Evolutionary conservation across 1,140 invertebrate genomes (phyloP), one percentile per base, ranked within the genome.

Genomic region (Leptestheria dahalacensis): DNA sequence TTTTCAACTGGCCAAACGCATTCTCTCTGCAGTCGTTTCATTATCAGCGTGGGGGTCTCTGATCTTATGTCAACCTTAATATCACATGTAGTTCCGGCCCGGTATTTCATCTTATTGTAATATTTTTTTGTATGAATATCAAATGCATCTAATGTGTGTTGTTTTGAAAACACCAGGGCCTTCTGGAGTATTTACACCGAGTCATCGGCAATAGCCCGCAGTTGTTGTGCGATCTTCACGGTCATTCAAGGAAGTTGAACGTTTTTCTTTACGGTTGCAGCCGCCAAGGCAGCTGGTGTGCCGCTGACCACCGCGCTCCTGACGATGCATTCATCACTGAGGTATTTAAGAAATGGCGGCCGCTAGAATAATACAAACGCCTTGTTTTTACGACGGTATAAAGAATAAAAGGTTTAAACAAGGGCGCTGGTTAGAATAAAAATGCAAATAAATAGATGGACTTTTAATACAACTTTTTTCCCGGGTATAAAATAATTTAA

Each of bases 201-300:
- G 76, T 81, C 28, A 70, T 81, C 69, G 75, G 77, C 64, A 78
- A 75, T 53, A 72, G 75, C 4, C 82, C 82, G 3, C 74, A 81
- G 66, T 78, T 89, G n/a, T 91, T 82, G 70, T 87, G 87, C 71
- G 89, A 93, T 74, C 86, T 86, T 66, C 90, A 93, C 72, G 90
- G 89, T 2, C 90, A 93, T 71, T 92, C 89, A 21, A 75, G 87
- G 33, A 79, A 83, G 68, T 88, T 90, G 74, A 93, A 92, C 68
- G 84, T 89, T 49, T 93, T 93, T 75, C 75, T 91, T 62, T 91
- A 89, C 70, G 89, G 89, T 28, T 92, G 89, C 71, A 85, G 84
- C 64, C 81, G 74, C 24, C 57, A 60, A 20, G 66, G 69, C 54
- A 76, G 74, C 12, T 75, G 73, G 73, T 33, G 33, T 29, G 24